These are phyloP conservation scores for Falco biarmicus DNA, from an alignment of 2,797 vertebrate genomes.

Conservation along the genomic window DNA sequence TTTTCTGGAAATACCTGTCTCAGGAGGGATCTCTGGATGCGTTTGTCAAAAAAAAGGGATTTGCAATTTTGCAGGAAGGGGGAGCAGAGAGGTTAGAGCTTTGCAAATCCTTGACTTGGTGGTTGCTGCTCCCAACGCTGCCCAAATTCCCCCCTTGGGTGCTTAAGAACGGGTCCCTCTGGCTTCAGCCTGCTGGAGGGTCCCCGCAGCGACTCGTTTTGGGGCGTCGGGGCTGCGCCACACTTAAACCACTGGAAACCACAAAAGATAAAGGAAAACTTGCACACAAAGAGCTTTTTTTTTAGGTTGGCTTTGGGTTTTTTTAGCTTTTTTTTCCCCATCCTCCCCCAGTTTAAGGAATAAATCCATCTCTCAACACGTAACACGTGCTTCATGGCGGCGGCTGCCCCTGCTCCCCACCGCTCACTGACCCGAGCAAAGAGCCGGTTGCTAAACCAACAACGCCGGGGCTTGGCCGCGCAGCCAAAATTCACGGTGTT, in stretches of 20 bases:
- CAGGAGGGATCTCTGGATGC: not conserved
- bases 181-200: fast-evolving
- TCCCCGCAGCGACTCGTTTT: fast-evolving
- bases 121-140: not conserved
- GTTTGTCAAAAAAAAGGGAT: not conserved
- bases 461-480: fast-evolving
- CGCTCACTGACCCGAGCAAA: not conserved
- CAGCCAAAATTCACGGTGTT: not conserved
- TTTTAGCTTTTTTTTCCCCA: not conserved
- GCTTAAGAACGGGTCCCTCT: not conserved
- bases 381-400: not conserved
- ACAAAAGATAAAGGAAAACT: not conserved
- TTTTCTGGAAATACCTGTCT: not conserved
- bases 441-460: not conserved
- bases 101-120: fast-evolving
- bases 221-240: fast-evolving
- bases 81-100: not conserved
- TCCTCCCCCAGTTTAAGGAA: not conserved
- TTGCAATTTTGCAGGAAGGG: not conserved
- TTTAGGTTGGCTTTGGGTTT: no score
- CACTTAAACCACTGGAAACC: fast-evolving
- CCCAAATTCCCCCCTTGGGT: not conserved
- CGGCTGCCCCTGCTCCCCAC: not conserved
- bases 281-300: not conserved
- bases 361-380: not conserved